Evolutionary conservation across 1,140 invertebrate genomes (phyloP), one percentile per base, ranked within the genome.

Genomic region (Ceratoteleas bidentatus): DNA sequence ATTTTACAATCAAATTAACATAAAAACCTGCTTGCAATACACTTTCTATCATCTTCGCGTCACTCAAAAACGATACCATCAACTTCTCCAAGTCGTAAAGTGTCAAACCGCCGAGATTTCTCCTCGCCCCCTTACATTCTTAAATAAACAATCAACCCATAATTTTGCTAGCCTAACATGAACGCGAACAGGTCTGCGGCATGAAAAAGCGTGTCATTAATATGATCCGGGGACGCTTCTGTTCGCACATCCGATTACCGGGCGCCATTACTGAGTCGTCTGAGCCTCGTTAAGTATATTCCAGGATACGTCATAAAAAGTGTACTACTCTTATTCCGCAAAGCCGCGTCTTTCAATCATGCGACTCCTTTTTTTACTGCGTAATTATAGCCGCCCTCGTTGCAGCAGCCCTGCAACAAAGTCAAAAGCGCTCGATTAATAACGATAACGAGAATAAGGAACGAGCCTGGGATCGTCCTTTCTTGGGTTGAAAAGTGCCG

Each of bases 401-500:
- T 0, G 14, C 36, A 65, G 32, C 36, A 3, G 32, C n/a, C n/a
- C n/a, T n/a, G 24, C 34, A 64, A 78, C 60, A 78, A 72, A 78
- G 61, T 53, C 36, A 52, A 58, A 70, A 47, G 53, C 34, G 47
- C 40, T 53, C 66, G 75, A 78, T 78, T 72, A 65, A 78, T 72
- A 65, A 72, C 57, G 52, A 72, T 58, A 78, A 69, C 58, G 16
- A 64, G 65, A 69, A 68, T 49, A 50, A 77, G 50, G 50, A 61
- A 33, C 47, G 54, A 45, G 9, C 36, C 43, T 40, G 70, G 53
- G 49, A 34, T 58, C 38, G 62, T 68, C 47, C 45, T 75, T 56
- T 70, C 78, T 64, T 8, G 58, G 34, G 72, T 61, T 81, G 58
- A 76, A 68, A 77, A 73, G 62, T 56, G 62, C 60, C 73, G 61